phyloP scores from a whole-genome alignment of 2,113 vertebrate genomes.

The Hylia prasina region DNA sequence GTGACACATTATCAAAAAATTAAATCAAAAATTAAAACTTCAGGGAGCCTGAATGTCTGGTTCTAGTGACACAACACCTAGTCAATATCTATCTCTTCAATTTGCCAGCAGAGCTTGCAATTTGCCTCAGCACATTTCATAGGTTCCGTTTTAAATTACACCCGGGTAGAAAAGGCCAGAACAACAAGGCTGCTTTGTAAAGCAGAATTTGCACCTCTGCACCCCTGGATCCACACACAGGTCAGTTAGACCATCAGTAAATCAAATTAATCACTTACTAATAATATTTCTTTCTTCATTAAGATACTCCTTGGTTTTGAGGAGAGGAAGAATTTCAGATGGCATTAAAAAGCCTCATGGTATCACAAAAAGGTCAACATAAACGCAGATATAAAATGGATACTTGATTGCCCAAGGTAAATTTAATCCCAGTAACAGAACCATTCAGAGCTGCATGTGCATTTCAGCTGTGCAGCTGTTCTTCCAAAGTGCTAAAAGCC shows the following conservation, averaged over 20 bases:
- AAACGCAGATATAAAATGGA: not conserved
- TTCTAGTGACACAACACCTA: slow-evolving; percentile 61
- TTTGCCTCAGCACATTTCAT: slow-evolving; percentile 21
- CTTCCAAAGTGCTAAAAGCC: not conserved
- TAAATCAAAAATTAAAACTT: slow-evolving; percentile 79
- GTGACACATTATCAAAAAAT: slow-evolving; percentile 70
- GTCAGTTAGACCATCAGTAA: not conserved
- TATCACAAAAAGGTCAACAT: not conserved
- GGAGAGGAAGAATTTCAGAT: not conserved
- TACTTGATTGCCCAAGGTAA: not conserved
- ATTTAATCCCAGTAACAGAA: not conserved
- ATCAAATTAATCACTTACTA: not conserved
- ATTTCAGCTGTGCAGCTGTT: not conserved
- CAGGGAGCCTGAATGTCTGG: slow-evolving; percentile 71
- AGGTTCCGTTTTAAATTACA: slow-evolving; percentile 16
- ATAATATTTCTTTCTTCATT: not conserved
- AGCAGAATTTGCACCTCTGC: not conserved
- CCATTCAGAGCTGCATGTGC: fast-evolving
- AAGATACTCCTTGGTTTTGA: not conserved
- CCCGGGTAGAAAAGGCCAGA: not conserved
- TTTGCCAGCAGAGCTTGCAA: slow-evolving; percentile 27
- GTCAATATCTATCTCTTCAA: slow-evolving; percentile 54
- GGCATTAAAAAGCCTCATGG: not conserved
- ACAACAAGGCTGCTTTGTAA: not conserved
- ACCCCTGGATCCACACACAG: not conserved